These are phyloP conservation scores for Cephus nigrinus DNA, from an alignment of 2,888 invertebrate genomes.

Conservation along the genomic window DNA sequence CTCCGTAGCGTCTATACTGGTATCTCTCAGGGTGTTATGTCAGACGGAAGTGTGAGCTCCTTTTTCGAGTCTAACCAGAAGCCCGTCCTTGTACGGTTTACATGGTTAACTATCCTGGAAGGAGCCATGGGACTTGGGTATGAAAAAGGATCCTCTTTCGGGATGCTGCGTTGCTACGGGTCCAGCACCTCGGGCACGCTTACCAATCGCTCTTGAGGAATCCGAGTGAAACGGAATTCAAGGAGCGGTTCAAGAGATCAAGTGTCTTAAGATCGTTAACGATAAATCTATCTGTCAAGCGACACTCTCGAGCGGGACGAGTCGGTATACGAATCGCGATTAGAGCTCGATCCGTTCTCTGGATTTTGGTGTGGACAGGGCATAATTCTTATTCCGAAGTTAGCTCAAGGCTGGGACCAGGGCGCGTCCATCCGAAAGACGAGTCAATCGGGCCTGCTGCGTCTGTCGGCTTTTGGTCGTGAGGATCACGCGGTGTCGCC, in stretches of 20 bases:
- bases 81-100: conserved; percentile 9
- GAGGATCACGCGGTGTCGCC: conserved; percentile 29
- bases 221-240: not conserved
- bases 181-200: not conserved
- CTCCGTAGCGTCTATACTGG: conserved; percentile 18
- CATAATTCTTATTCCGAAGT: conserved; percentile 32
- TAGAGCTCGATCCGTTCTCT: not conserved
- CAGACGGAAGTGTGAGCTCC: conserved; percentile 39
- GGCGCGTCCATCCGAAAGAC: conserved; percentile 19
- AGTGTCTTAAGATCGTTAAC: not conserved
- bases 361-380: conserved; percentile 12
- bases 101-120: not conserved
- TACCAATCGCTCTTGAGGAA: not conserved
- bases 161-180: not conserved
- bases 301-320: not conserved
- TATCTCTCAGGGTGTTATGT: not conserved
- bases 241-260: not conserved
- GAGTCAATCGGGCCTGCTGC: conserved; percentile 39
- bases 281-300: not conserved
- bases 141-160: not conserved
- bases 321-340: not conserved
- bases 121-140: not conserved
- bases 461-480: conserved; percentile 22
- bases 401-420: not conserved
- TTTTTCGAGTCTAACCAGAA: conserved; percentile 36